phyloP scores from a whole-genome alignment of 1,140 invertebrate species.

The Psix sp. region DNA sequence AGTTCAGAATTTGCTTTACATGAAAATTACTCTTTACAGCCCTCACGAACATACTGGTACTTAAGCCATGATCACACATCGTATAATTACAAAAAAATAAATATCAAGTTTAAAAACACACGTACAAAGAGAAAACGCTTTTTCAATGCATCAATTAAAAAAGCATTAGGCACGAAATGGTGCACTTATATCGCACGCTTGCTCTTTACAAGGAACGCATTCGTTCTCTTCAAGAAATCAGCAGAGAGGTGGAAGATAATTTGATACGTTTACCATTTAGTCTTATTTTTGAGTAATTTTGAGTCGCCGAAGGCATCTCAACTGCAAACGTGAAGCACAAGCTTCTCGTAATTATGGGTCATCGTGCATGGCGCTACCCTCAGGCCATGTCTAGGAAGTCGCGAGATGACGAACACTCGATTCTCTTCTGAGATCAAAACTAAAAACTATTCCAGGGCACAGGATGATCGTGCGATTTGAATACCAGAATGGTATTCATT shows the following conservation, averaged over 20 bases:
- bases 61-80: constrained; percentile 14
- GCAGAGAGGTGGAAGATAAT: constrained; percentile 66
- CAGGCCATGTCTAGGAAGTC: constrained; percentile 68
- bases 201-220: constrained; percentile 38
- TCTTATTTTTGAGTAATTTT: constrained; percentile 76
- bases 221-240: constrained; percentile 37
- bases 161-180: constrained; percentile 65
- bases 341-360: constrained; percentile 73
- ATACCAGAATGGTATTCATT: constrained; percentile 38
- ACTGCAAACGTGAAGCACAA: constrained; percentile 66
- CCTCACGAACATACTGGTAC: constrained; percentile 1
- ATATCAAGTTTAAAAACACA: constrained; percentile 29
- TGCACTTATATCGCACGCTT: constrained; percentile 43
- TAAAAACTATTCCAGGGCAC: constrained; percentile 28
- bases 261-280: constrained; percentile 73
- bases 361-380: constrained; percentile 60
- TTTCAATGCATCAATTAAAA: constrained; percentile 70
- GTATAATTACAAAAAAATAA: constrained; percentile 42
- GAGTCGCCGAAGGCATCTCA: constrained; percentile 70
- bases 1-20: constrained; percentile 2
- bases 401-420: constrained; percentile 46
- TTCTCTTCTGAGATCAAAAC: constrained; percentile 16
- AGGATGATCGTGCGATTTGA: constrained; percentile 47
- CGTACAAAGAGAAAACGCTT: constrained; percentile 27
- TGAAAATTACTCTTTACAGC: constrained; percentile 10